These are phyloP conservation scores for Limosa lapponica DNA, from an alignment of 2,797 vertebrate species.

Conservation along the genomic window DNA sequence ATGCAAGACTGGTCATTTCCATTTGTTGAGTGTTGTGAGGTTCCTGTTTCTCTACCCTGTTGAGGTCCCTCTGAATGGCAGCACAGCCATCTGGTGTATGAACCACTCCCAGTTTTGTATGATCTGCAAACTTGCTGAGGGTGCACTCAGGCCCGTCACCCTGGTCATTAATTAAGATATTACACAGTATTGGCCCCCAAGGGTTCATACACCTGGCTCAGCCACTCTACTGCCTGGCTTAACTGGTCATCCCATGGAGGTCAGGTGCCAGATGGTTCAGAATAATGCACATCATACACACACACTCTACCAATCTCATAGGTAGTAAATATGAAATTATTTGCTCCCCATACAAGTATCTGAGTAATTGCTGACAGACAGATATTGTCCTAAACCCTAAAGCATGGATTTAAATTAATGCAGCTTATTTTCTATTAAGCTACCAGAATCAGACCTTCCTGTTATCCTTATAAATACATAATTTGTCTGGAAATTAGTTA, in stretches of 20 bases:
- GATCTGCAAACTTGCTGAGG: not conserved
- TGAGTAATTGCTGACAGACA: not conserved
- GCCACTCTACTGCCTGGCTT: not conserved
- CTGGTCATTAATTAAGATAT: not conserved
- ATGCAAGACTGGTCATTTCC: not conserved
- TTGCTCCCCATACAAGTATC: not conserved
- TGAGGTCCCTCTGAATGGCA: not conserved
- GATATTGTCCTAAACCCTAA: not conserved
- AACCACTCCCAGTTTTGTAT: not conserved
- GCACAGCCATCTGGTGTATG: not conserved
- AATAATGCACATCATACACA: not conserved
- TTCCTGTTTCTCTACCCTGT: not conserved
- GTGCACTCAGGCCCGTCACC: not conserved
- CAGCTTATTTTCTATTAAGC: not conserved
- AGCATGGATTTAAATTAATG: not conserved
- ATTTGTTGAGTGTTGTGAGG: not conserved
- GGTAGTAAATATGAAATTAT: not conserved
- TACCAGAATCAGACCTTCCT: not conserved
- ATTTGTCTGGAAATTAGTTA: not conserved
- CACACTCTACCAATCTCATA: accelerated
- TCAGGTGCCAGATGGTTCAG: not conserved
- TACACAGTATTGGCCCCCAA: not conserved
- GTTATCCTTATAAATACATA: not conserved
- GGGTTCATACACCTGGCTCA: not conserved
- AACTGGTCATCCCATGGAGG: not conserved